A percentile compares a stretch with the other conserved stretches of the same genome.
These are phyloP conservation scores for Hycleus phaleratus DNA, from an alignment of 1,140 invertebrate genomes.

Conservation along the genomic window DNA sequence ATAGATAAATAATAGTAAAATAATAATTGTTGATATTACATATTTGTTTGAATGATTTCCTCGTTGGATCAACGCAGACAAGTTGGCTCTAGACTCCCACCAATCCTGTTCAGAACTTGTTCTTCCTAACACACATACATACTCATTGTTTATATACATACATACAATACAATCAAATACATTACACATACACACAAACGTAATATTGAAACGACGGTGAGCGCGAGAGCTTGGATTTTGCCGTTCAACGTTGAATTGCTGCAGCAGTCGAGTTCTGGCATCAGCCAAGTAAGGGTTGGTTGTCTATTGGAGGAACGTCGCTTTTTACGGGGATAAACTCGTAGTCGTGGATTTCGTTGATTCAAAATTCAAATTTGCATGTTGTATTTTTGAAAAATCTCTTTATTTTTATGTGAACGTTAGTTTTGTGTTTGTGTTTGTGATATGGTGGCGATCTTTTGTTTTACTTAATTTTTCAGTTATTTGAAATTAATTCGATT, in stretches of 20 bases:
- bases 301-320: no score
- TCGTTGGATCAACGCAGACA: constrained; percentile 21
- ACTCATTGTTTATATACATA: background rate
- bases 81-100: constrained; percentile 25
- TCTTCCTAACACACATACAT: constrained; percentile 7
- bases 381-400: no score
- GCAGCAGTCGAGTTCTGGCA: constrained; percentile 10
- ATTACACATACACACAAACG: background rate
- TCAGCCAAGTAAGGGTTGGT: constrained; percentile 6
- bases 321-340: background rate
- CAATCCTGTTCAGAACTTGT: constrained; percentile 15
- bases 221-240: constrained; percentile 6
- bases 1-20: no score
- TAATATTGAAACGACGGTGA: constrained; percentile 1
- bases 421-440: constrained; percentile 2
- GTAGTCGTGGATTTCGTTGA: constrained; percentile 12
- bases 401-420: background rate
- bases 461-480: background rate
- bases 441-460: constrained; percentile 2
- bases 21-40: background rate
- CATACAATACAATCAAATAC: background rate
- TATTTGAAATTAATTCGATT: no score
- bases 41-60: constrained; percentile 12
- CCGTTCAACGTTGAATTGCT: constrained; percentile 1
- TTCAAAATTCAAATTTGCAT: background rate